phyloP scores from a whole-genome alignment of 2,888 invertebrate species.

The Leucoma salicis region DNA sequence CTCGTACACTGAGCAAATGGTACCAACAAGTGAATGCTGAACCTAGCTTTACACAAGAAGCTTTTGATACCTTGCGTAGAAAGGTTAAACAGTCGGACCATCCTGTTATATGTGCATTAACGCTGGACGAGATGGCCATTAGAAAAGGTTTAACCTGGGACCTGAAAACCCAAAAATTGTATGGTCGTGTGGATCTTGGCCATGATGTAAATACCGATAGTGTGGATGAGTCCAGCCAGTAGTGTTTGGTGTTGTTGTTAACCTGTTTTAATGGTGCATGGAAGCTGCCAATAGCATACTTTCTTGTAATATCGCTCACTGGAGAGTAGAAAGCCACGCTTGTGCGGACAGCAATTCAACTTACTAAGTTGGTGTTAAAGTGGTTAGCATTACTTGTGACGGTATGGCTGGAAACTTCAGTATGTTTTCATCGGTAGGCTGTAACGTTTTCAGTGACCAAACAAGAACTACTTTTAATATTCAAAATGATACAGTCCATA shows the following conservation, averaged over 20 bases:
- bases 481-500: not conserved
- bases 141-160: not conserved
- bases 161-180: not conserved
- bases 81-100: not conserved
- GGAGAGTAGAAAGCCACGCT: not conserved
- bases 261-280: not conserved
- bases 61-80: conserved; percentile 2
- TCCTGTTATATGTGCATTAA: not conserved
- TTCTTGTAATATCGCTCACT: not conserved
- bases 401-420: not conserved
- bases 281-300: conserved; percentile 3
- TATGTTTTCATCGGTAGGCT: not conserved
- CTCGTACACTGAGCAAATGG: conserved; percentile 6
- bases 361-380: not conserved
- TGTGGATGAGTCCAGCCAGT: not conserved
- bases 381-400: not conserved
- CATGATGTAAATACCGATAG: not conserved
- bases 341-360: not conserved
- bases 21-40: conserved; percentile 4
- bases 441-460: not conserved
- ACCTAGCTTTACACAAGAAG: conserved; percentile 4
- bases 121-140: conserved; percentile 8
- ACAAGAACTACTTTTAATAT: not conserved
- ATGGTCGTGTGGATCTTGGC: not conserved
- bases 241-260: not conserved